Evolutionary conservation across 2,113 vertebrate genomes (phyloP).

Genomic region (Lonchura striata): DNA sequence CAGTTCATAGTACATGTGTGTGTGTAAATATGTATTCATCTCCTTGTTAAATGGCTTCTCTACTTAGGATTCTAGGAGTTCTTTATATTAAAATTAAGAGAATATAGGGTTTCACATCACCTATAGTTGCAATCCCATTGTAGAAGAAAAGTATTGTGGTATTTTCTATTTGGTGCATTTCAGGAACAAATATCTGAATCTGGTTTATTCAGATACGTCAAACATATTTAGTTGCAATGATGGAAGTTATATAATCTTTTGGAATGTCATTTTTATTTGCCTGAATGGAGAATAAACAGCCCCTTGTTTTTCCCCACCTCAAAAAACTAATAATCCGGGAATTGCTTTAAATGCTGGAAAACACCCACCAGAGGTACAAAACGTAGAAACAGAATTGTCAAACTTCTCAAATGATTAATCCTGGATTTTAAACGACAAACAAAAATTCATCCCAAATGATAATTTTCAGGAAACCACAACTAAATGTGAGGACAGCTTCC

Average conservation of each 20-base stretch:
- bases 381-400: not conserved
- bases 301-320: not conserved
- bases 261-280: not conserved
- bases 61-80: not conserved
- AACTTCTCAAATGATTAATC: not conserved
- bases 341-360: not conserved
- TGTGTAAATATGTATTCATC: not conserved
- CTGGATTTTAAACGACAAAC: not conserved
- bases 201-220: not conserved
- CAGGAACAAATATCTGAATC: not conserved
- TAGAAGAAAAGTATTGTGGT: not conserved
- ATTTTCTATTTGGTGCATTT: not conserved
- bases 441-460: not conserved
- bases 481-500: not conserved
- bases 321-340: not conserved
- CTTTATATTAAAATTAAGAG: not conserved
- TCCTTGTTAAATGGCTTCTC: not conserved
- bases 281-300: not conserved
- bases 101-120: not conserved
- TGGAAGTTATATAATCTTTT: not conserved
- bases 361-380: not conserved
- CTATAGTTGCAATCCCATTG: not conserved
- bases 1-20: not conserved
- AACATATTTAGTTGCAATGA: not conserved
- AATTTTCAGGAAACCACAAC: not conserved